These are phyloP conservation scores for Python bivittatus DNA, from an alignment of 2,113 vertebrate genomes.

Conservation along the genomic window DNA sequence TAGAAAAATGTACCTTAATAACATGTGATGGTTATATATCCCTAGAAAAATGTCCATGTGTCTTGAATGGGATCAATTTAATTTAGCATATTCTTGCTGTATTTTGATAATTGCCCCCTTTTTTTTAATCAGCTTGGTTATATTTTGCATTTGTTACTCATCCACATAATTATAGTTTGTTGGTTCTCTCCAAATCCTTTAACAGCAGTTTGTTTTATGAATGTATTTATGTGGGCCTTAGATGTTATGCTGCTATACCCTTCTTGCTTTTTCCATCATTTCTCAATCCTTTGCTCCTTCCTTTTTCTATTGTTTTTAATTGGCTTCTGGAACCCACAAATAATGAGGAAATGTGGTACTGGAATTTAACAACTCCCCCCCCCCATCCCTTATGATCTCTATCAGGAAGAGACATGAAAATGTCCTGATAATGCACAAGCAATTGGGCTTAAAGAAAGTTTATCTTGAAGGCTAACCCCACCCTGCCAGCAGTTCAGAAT, in stretches of 20 bases:
- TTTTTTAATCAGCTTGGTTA: not conserved
- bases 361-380: not conserved
- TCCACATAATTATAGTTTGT: slow-evolving; percentile 9
- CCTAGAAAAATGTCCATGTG: not conserved
- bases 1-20: not conserved
- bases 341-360: not conserved
- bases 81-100: not conserved
- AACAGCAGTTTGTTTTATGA: not conserved
- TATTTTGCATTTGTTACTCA: not conserved
- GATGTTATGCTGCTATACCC: not conserved
- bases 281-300: not conserved
- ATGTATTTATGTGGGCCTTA: not conserved
- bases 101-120: slow-evolving; percentile 7
- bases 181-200: slow-evolving; percentile 5
- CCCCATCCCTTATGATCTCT: not conserved
- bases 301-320: not conserved
- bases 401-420: not conserved
- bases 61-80: slow-evolving; percentile 8
- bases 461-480: not conserved
- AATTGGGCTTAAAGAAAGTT: not conserved
- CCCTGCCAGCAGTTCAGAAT: not conserved
- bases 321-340: not conserved
- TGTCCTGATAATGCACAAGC: not conserved
- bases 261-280: not conserved
- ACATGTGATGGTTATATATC: not conserved